These are phyloP conservation scores for Trichosurus vulpecula DNA, from an alignment of 2,797 vertebrate genomes.

Conservation along the genomic window DNA sequence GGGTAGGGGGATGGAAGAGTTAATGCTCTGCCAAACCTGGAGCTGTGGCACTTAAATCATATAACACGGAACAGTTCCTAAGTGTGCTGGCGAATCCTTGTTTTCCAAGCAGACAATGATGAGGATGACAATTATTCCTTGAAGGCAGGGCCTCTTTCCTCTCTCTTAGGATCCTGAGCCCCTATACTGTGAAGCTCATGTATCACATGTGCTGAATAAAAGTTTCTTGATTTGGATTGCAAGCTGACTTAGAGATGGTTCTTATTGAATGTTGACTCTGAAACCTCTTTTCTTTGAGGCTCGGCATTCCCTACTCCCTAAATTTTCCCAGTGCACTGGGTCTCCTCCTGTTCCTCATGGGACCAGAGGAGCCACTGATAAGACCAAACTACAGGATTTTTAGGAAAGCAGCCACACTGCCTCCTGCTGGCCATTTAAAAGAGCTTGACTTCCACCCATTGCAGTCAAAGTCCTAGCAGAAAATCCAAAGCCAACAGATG, in stretches of 20 bases:
- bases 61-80: not conserved
- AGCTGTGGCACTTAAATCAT: not conserved
- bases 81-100: not conserved
- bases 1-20: not conserved
- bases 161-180: not conserved
- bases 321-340: constrained; percentile 27
- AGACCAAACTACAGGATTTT: constrained; percentile 50
- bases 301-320: constrained; percentile 50
- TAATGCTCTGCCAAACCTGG: not conserved
- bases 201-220: not conserved
- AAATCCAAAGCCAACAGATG: constrained; percentile 63
- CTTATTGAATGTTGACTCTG: not conserved
- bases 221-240: not conserved
- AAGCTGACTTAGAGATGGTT: not conserved
- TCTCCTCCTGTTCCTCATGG: constrained; percentile 61
- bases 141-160: not conserved
- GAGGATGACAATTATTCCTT: not conserved
- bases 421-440: constrained; percentile 60
- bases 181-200: not conserved
- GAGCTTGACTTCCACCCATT: constrained; percentile 70
- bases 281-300: not conserved
- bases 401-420: constrained; percentile 48
- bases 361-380: constrained; percentile 64
- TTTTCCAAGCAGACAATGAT: not conserved
- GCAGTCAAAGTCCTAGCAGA: constrained; percentile 64